Percentiles rank a stretch among this genome's conserved stretches.
Evolutionary conservation across 2,888 invertebrate genomes (phyloP).

Genomic region (Nysson spinosus): DNA sequence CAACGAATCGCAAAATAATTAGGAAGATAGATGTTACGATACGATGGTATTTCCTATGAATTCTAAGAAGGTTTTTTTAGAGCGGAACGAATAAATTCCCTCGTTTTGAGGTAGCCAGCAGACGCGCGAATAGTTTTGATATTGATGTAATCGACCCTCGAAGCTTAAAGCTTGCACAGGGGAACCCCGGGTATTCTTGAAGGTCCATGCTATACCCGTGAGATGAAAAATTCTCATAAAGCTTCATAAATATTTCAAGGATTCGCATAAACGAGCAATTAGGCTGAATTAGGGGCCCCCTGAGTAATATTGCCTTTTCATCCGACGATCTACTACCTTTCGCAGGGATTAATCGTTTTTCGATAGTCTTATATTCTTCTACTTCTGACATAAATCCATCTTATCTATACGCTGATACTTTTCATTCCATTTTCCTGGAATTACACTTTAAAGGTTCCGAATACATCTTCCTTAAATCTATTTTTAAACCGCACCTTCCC

Average conservation of each 20-base stretch:
- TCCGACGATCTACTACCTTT: constrained; percentile 12
- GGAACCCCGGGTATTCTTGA: constrained; percentile 21
- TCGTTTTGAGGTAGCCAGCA: neutral
- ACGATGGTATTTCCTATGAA: too few species aligned
- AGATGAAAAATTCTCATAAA: constrained; percentile 63
- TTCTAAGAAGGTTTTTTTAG: neutral
- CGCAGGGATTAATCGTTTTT: constrained; percentile 38
- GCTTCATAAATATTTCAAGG: constrained; percentile 66
- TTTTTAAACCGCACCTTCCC: neutral
- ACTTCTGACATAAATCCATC: neutral
- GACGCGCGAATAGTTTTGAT: constrained; percentile 31
- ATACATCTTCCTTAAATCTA: neutral
- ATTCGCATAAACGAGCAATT: constrained; percentile 63
- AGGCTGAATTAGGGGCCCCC: constrained; percentile 51
- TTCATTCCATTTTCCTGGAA: constrained; percentile 1
- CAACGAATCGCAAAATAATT: too few species aligned
- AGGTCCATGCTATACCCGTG: constrained; percentile 5
- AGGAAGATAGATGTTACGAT: too few species aligned
- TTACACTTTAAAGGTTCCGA: constrained; percentile 9
- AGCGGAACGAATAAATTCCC: constrained; percentile 17
- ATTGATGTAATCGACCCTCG: constrained; percentile 43
- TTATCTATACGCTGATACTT: constrained; percentile 3
- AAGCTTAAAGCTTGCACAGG: constrained; percentile 24
- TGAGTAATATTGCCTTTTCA: constrained; percentile 52
- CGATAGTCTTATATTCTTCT: constrained; percentile 35